Evolutionary conservation across 2,797 vertebrate genomes (phyloP).

Genomic region (Hypotaenidia philippensis): DNA sequence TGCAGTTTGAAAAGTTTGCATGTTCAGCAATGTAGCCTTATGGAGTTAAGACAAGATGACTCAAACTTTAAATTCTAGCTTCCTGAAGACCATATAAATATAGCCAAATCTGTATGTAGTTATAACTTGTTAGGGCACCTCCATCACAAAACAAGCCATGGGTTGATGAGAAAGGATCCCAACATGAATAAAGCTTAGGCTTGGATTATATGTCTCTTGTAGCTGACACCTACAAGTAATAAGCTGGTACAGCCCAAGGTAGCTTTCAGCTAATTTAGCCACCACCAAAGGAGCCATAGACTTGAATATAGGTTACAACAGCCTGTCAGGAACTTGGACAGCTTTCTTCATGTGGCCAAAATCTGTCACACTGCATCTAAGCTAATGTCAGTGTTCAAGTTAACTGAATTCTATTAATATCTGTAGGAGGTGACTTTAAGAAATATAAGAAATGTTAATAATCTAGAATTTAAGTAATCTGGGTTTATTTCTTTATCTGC

Average conservation of each 20-base stretch:
- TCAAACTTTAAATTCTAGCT: background rate
- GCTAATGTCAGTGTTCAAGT: background rate
- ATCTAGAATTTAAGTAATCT: background rate
- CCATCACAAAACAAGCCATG: background rate
- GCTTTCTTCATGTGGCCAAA: background rate
- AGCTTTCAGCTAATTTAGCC: background rate
- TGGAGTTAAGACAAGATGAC: background rate
- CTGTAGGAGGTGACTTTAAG: background rate
- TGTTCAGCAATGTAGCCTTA: background rate
- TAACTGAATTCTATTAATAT: background rate
- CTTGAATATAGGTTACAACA: background rate
- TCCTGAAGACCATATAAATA: background rate
- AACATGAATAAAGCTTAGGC: background rate
- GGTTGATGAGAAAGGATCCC: background rate
- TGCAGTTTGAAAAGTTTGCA: background rate
- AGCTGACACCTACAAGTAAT: background rate
- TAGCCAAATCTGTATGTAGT: background rate
- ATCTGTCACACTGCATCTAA: background rate
- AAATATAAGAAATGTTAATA: background rate
- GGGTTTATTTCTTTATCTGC: background rate
- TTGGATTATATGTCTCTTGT: background rate
- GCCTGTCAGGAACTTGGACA: background rate
- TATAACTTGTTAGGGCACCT: background rate
- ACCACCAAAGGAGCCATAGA: background rate
- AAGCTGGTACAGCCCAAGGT: background rate